These are phyloP conservation scores for Ammodramus savannarum DNA, from an alignment of 2,113 vertebrate species.

Conservation along the genomic window DNA sequence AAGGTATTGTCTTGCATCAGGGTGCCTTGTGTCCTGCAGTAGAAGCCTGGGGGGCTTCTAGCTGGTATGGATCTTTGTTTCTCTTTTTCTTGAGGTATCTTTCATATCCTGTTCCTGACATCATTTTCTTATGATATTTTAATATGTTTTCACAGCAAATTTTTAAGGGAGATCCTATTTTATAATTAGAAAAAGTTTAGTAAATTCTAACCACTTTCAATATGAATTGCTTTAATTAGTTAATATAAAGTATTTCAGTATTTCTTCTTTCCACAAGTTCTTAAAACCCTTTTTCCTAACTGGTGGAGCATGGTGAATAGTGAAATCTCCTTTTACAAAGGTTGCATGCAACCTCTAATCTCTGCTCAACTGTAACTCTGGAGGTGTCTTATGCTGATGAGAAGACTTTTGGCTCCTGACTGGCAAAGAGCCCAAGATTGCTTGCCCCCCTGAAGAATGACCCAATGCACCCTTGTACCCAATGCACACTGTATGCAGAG, in stretches of 20 bases:
- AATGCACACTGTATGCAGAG: not conserved
- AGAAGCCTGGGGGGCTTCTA: not conserved
- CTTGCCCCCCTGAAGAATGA: not conserved
- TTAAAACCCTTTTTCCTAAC: not conserved
- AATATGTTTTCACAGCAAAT: not conserved
- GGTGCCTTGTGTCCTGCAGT: not conserved
- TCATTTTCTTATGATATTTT: not conserved
- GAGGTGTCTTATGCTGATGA: no score
- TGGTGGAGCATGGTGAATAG: not conserved
- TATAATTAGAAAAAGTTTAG: not conserved
- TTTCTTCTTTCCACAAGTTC: not conserved
- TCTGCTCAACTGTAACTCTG: not conserved
- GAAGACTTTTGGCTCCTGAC: not conserved
- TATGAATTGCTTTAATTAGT: not conserved
- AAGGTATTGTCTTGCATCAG: not conserved
- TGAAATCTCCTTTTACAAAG: not conserved
- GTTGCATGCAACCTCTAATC: not conserved
- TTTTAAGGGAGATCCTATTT: not conserved
- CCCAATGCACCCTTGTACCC: not conserved
- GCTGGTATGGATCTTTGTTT: not conserved
- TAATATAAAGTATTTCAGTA: not conserved
- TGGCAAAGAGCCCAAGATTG: not conserved
- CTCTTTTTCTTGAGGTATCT: not conserved
- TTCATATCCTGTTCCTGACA: not conserved
- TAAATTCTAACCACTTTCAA: not conserved